Evolutionary conservation across 2,113 vertebrate species (phyloP).

Genomic region (Kryptolebias marmoratus): DNA sequence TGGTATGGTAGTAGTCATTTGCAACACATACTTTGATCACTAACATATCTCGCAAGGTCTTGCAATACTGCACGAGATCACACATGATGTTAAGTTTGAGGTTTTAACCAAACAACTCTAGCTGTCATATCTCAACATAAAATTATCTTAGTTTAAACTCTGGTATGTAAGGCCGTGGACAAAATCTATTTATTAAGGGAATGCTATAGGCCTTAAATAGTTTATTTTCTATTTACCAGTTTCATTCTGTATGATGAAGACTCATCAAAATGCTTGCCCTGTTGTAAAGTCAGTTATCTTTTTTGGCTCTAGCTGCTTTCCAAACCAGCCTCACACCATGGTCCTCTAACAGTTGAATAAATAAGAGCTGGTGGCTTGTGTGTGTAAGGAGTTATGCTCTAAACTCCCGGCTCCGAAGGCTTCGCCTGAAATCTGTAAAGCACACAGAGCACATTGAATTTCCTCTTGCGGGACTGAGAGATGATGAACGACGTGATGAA

Average conservation of each 20-base stretch:
- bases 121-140: no score
- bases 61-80: no score
- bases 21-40: no score
- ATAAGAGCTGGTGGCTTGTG: conserved; percentile 53
- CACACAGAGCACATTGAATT: conserved; percentile 29
- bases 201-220: no score
- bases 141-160: no score
- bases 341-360: conserved; percentile 30
- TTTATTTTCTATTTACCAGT: no score
- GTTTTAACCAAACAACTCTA: no score
- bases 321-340: conserved; percentile 17
- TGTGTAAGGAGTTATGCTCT: conserved; percentile 20
- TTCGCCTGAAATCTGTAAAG: conserved; percentile 36
- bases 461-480: conserved; percentile 34
- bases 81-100: no score
- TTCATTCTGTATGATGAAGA: not conserved
- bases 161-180: no score
- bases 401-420: conserved; percentile 23
- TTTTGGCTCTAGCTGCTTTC: conserved; percentile 35
- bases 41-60: no score
- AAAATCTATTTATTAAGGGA: no score
- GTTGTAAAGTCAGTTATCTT: conserved; percentile 19
- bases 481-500: conserved; percentile 47
- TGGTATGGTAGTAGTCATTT: no score
- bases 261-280: conserved; percentile 12